Percentiles rank a stretch among this genome's conserved stretches.
These are phyloP conservation scores for Styela plicata DNA, from an alignment of 23 tunicate species.

Conservation along the genomic window DNA sequence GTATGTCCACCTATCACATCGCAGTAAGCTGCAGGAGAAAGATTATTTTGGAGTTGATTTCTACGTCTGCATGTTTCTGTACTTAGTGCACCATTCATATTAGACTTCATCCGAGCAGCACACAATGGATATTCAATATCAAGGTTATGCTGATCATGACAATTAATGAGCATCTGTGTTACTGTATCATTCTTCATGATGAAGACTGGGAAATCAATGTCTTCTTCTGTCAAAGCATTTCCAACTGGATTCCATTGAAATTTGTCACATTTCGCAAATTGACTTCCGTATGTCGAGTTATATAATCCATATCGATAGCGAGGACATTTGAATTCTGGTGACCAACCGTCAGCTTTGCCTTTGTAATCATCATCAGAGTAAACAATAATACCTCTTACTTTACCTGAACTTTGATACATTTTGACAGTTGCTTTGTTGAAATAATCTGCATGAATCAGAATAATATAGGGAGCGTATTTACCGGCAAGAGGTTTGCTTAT, in stretches of 20 bases:
- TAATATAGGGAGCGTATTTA: conserved; percentile 18
- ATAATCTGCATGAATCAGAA: conserved; percentile 39
- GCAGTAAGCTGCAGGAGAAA: conserved; percentile 58
- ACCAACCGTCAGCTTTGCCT: conserved; percentile 31
- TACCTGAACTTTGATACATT: conserved; percentile 16
- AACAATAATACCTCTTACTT: conserved; percentile 55
- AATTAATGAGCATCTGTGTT: conserved; percentile 37
- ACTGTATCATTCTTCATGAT: conserved; percentile 24
- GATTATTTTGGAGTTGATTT: conserved; percentile 35
- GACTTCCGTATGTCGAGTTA: conserved; percentile 25
- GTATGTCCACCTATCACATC: conserved; percentile 52
- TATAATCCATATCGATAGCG: conserved; percentile 32
- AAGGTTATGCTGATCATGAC: conserved; percentile 38
- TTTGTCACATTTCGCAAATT: conserved; percentile 35
- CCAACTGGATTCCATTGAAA: conserved; percentile 60
- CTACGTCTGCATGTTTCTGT: conserved; percentile 60
- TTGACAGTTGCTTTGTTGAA: conserved; percentile 30
- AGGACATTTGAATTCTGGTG: conserved; percentile 72
- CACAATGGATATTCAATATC: conserved; percentile 62
- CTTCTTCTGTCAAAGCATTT: conserved; percentile 58
- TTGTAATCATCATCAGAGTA: conserved; percentile 43
- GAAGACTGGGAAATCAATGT: conserved; percentile 69
- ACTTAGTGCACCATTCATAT: conserved; percentile 72
- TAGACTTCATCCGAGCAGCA: conserved; percentile 72
- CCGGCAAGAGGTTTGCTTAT: conserved; percentile 10